A percentile compares a stretch with the other conserved stretches of the same genome.
phyloP scores from a whole-genome alignment of 2,888 invertebrate genomes.

The Volucella inanis region DNA sequence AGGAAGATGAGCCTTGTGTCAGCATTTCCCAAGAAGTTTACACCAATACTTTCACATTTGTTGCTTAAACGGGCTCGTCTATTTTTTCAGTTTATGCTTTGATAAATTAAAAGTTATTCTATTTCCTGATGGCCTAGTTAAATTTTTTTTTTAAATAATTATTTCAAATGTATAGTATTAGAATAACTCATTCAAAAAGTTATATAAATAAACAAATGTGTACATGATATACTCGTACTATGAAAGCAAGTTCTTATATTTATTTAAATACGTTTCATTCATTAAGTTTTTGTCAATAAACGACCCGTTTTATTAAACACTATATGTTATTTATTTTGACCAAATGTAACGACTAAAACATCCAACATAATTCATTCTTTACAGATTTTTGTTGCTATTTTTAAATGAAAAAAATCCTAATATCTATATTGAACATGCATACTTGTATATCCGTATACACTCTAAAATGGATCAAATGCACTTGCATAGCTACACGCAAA shows the following conservation, averaged over 20 bases:
- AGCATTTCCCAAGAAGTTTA: slow-evolving; percentile 43
- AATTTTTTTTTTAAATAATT: neutral
- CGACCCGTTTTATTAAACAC: slow-evolving; percentile 2
- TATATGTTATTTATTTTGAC: slow-evolving; percentile 1
- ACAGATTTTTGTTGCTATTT: slow-evolving; percentile 29
- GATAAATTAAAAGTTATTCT: slow-evolving; percentile 1
- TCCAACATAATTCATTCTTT: slow-evolving; percentile 17
- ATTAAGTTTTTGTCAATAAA: too few relatives aligned
- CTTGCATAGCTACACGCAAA: neutral
- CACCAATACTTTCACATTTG: slow-evolving; percentile 19
- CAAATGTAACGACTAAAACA: neutral
- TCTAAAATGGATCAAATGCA: slow-evolving; percentile 1
- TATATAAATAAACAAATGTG: too few relatives aligned
- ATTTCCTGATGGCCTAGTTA: neutral
- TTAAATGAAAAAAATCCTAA: slow-evolving; percentile 5
- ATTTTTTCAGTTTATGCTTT: neutral
- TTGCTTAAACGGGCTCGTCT: slow-evolving; percentile 3
- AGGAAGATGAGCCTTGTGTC: slow-evolving; percentile 28
- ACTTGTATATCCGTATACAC: neutral
- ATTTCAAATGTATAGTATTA: neutral
- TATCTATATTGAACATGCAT: neutral
- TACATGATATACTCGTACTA: too few relatives aligned
- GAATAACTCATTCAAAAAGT: too few relatives aligned
- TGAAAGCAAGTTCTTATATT: too few relatives aligned
- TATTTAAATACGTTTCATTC: too few relatives aligned